These are phyloP conservation scores for Pogonophryne albipinna DNA, from an alignment of 2,797 vertebrate species.

Conservation along the genomic window DNA sequence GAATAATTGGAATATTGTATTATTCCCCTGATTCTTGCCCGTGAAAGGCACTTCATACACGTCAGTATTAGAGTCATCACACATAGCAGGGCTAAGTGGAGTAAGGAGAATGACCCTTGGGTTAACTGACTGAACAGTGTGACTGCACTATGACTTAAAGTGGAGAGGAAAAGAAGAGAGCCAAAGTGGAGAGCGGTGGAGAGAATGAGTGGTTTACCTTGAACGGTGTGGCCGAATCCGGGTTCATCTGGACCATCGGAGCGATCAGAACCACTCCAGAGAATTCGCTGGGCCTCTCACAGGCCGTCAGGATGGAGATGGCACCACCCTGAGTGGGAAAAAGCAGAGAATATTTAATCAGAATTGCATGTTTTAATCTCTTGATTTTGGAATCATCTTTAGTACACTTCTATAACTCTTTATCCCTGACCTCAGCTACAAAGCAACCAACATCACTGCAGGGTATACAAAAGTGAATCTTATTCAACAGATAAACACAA, in stretches of 20 bases:
- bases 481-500: background rate
- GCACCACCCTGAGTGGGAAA: constrained; percentile 89
- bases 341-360: background rate
- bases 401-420: too few species aligned
- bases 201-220: constrained; percentile 85
- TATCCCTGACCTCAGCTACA: too few species aligned
- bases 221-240: constrained; percentile 93
- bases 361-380: too few species aligned
- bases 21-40: constrained; percentile 15
- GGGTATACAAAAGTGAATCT: background rate
- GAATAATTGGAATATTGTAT: background rate
- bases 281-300: constrained; percentile 90
- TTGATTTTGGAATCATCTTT: too few species aligned
- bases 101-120: background rate
- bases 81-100: background rate
- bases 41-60: constrained; percentile 8
- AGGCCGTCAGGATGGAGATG: constrained; percentile 92
- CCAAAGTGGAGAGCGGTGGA: background rate
- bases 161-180: background rate
- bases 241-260: constrained; percentile 93
- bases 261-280: constrained; percentile 93
- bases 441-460: too few species aligned
- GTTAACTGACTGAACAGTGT: constrained; percentile 11
- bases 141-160: background rate
- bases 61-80: constrained; percentile 5